Evolutionary conservation across 2,888 invertebrate species (phyloP).

Genomic region (Troglohyphantes excavatus): DNA sequence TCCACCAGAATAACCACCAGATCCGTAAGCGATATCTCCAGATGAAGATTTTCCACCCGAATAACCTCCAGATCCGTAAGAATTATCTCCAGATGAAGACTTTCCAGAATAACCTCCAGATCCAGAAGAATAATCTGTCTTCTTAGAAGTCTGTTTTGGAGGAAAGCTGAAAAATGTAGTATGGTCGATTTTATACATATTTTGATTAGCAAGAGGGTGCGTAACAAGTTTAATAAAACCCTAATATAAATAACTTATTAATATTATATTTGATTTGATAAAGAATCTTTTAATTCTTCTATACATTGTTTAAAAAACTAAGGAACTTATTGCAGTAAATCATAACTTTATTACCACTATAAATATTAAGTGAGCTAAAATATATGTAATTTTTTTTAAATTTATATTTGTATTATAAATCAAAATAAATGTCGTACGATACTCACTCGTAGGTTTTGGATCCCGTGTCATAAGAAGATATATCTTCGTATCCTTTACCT

Average conservation of each 20-base stretch:
- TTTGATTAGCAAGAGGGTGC: no score
- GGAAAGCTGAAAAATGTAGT: conserved; percentile 2
- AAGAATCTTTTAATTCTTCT: not conserved
- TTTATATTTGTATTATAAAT: no score
- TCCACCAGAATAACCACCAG: not conserved
- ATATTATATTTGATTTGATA: no score
- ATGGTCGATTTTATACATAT: no score
- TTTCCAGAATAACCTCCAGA: not conserved
- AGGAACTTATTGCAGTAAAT: no score
- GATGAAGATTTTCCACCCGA: not conserved
- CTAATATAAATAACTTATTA: no score
- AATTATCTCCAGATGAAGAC: not conserved
- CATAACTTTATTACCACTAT: no score
- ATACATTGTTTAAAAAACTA: not conserved
- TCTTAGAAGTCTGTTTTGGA: not conserved
- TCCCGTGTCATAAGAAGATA: not conserved
- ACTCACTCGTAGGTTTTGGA: conserved; percentile 22
- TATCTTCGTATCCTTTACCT: not conserved
- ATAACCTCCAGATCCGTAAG: not conserved
- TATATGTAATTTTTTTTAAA: no score
- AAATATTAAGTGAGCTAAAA: no score
- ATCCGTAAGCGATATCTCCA: not conserved
- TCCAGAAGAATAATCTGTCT: not conserved
- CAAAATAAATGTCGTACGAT: no score
- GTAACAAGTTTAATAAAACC: no score